Evolutionary conservation across 2,113 vertebrate genomes (phyloP).

Genomic region (Ia io): DNA sequence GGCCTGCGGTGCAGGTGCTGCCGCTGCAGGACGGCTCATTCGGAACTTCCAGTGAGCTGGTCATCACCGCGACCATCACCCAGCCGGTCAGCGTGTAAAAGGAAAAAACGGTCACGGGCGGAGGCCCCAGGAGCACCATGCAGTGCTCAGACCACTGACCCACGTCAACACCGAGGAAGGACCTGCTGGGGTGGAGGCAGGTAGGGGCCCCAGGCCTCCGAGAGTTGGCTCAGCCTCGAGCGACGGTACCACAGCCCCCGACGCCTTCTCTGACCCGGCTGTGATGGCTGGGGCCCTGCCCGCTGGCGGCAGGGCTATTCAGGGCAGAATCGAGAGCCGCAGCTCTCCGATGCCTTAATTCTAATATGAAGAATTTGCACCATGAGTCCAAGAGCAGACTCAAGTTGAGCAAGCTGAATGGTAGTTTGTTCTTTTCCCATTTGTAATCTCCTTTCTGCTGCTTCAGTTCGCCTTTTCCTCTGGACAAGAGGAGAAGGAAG

Average conservation of each 20-base stretch:
- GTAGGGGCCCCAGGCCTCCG: fast-evolving
- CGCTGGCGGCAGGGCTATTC: background rate
- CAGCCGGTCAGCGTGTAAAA: fast-evolving
- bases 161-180: background rate
- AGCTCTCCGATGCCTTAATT: background rate
- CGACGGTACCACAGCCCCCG: background rate
- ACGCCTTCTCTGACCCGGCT: background rate
- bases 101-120: fast-evolving
- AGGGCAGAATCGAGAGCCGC: fast-evolving
- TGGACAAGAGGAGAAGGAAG: background rate
- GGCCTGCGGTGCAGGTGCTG: fast-evolving
- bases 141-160: background rate
- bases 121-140: fast-evolving
- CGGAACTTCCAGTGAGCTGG: background rate
- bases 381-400: background rate
- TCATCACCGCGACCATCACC: background rate
- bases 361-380: background rate
- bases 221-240: background rate
- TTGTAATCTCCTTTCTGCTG: constrained; percentile 30
- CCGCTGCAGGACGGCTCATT: background rate
- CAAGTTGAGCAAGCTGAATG: background rate
- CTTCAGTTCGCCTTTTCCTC: background rate
- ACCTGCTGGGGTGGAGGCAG: background rate
- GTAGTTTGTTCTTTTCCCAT: background rate
- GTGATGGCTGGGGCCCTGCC: fast-evolving